Evolutionary conservation across 2,113 vertebrate genomes (phyloP), one percentile per base, ranked within the genome.

Genomic region (Tympanuchus pallidicinctus): DNA sequence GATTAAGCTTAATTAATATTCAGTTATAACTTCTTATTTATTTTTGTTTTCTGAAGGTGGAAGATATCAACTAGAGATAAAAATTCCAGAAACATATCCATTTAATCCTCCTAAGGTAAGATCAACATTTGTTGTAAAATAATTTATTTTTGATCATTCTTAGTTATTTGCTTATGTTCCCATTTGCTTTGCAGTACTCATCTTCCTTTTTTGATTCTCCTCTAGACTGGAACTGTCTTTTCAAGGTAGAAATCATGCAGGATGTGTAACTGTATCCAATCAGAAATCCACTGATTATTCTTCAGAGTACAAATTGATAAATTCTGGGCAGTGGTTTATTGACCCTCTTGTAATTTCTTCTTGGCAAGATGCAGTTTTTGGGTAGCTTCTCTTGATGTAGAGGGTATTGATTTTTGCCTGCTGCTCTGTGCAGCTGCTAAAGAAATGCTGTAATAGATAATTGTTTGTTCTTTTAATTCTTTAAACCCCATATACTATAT

Each of bases 61-160:
- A 96, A 98, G 99, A 96, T 99, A 98, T 97, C 99, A 99, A 69
- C 98, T 99, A 97, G 99, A 99, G 98, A 99, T 99, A 94, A 99
- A 99, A 98, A 99, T 99, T 94, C 99, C 99, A 96, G 99, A 99
- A 98, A 99, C 99, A 24, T 99, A 99, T 98, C 99, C 99, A 2
- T 99, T 99, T 97, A 99, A 99, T 96, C 99, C 99, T 17, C 99
- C 99, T 94, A 99, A 99, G 99, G 99, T 99, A 98, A 80, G 93
- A 93, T 96, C 98, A 96, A 78, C 32, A 34, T 73, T 6, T 89
- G 93, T 88, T 94, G 54, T 84, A 65, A 84, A 72, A 50, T 34
- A 50, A 7, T 69, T 81, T 86, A 10, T 0, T 13, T 86, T 91
- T 84, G 22, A 72, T 20, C 82, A 13, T 65, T 89, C 24, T 45